Evolutionary conservation across 2,113 vertebrate genomes (phyloP).

Genomic region (Thalassoma bifasciatum): DNA sequence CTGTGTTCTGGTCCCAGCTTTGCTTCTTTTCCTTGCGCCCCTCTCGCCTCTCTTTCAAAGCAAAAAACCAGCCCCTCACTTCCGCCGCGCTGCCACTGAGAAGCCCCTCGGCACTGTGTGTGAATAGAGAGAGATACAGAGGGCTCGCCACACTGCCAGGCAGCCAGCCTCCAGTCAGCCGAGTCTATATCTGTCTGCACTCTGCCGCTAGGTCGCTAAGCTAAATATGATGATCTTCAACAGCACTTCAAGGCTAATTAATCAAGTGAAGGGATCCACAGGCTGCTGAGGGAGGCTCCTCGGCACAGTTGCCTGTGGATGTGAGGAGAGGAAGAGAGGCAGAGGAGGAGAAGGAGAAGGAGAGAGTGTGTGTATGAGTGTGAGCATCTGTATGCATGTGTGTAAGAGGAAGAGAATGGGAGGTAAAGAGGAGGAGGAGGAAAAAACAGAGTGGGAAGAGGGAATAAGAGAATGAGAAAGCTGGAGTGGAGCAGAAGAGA

Average conservation of each 20-base stretch:
- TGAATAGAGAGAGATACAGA: constrained; percentile 65
- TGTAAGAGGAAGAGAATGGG: constrained; percentile 32
- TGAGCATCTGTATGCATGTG: constrained; percentile 32
- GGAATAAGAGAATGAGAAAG: constrained; percentile 65
- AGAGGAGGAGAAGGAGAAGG: background rate
- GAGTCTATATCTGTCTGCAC: constrained; percentile 70
- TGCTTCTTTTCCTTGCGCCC: constrained; percentile 33
- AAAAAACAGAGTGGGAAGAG: constrained; percentile 55
- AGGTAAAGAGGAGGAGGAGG: constrained; percentile 51
- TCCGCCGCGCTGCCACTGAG: constrained; percentile 55
- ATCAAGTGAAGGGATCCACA: constrained; percentile 74
- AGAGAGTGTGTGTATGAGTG: background rate
- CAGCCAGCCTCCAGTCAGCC: constrained; percentile 58
- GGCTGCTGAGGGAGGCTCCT: constrained; percentile 59
- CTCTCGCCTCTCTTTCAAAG: constrained; percentile 66
- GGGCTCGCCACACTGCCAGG: constrained; percentile 59
- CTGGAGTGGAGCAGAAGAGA: constrained; percentile 41
- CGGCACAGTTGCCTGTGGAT: constrained; percentile 53
- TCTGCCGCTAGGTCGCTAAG: constrained; percentile 63
- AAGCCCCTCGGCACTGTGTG: constrained; percentile 56
- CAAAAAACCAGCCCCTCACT: constrained; percentile 65
- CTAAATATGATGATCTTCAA: constrained; percentile 77
- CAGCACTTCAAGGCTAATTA: constrained; percentile 80
- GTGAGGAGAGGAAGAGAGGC: constrained; percentile 32
- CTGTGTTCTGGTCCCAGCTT: constrained; percentile 44